A percentile compares a stretch with the other conserved stretches of the same genome.
phyloP scores from a whole-genome alignment of 2,797 vertebrate genomes.

The Dromococcyx pavoninus region DNA sequence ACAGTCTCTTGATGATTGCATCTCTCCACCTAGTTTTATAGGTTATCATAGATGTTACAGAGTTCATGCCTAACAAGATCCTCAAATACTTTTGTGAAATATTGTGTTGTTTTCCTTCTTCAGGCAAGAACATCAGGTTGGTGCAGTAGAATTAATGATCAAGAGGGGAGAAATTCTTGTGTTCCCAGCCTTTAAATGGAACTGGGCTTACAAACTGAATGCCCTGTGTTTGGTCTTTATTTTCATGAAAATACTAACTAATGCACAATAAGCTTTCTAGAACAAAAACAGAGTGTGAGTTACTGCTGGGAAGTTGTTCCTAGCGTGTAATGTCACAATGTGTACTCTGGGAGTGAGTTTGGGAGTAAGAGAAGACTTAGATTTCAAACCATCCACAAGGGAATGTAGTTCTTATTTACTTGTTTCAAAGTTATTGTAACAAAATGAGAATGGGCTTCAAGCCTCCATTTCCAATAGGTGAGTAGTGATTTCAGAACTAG shows the following conservation, averaged over 20 bases:
- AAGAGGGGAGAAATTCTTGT: background rate
- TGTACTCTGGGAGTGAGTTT: background rate
- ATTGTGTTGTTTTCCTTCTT: background rate
- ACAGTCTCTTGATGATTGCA: background rate
- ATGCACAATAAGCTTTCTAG: background rate
- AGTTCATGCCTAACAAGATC: background rate
- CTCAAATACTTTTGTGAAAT: background rate
- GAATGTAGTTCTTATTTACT: background rate
- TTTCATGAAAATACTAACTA: background rate
- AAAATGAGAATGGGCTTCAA: constrained; percentile 82
- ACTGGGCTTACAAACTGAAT: background rate
- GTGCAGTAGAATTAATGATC: background rate
- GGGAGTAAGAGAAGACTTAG: background rate
- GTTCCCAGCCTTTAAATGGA: background rate
- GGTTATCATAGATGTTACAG: background rate
- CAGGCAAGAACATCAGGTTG: background rate
- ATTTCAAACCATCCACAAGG: background rate
- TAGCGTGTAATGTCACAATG: background rate
- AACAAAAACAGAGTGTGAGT: background rate
- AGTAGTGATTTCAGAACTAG: background rate
- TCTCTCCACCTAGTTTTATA: background rate
- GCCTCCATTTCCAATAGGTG: constrained; percentile 84
- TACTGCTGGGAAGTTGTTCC: background rate
- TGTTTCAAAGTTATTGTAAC: constrained; percentile 89
- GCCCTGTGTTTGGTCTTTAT: background rate